phyloP scores from a whole-genome alignment of 1,140 invertebrate genomes.

The Eciton burchellii region DNA sequence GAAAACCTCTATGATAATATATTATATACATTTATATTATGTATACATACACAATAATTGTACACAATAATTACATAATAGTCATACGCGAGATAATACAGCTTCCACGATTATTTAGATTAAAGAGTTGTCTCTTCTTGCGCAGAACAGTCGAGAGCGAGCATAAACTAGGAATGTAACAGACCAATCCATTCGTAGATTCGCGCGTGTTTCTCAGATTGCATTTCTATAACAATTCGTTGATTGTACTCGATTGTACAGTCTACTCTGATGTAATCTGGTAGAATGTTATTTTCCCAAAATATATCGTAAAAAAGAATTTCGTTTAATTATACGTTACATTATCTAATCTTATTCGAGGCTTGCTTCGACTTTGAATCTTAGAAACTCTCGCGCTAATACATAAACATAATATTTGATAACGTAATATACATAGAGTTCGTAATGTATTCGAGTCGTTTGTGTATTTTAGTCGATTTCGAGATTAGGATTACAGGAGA shows the following conservation, averaged over 20 bases:
- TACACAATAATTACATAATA: constrained; percentile 73
- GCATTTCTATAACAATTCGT: constrained; percentile 1
- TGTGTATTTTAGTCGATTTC: no score
- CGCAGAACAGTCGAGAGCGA: constrained; percentile 74
- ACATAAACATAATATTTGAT: no score
- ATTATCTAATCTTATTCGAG: no score
- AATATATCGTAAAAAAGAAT: no score
- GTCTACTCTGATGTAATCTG: no score
- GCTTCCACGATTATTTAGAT: constrained; percentile 77
- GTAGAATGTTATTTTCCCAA: no score
- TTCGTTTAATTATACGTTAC: no score
- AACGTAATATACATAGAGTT: no score
- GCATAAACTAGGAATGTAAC: constrained; percentile 43
- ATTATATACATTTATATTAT: constrained; percentile 72
- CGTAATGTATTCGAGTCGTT: no score
- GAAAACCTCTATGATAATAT: constrained; percentile 68
- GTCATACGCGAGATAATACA: constrained; percentile 75
- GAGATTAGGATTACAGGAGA: constrained; percentile 15
- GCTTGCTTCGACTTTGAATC: no score
- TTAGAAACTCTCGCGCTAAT: no score
- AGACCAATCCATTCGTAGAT: background rate
- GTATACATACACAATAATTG: constrained; percentile 70
- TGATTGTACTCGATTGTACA: background rate
- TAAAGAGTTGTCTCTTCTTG: constrained; percentile 73
- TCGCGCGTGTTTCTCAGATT: background rate